A percentile compares a stretch with the other conserved stretches of the same genome.
phyloP scores from a whole-genome alignment of 2,888 invertebrate species.

The Lithophane ornitopus region DNA sequence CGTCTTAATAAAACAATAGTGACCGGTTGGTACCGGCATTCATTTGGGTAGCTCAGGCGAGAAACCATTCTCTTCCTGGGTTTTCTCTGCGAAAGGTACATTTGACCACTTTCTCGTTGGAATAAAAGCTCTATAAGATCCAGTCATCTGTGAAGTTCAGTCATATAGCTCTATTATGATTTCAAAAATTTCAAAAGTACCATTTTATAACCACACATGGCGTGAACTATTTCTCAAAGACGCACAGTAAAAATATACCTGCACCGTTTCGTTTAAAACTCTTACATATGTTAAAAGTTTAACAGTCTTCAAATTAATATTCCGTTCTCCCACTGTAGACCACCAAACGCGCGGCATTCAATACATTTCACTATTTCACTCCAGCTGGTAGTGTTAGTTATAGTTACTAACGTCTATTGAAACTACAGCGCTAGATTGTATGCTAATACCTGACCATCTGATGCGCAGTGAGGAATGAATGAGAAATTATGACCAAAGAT shows the following conservation, averaged over 20 bases:
- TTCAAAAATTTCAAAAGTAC: not conserved
- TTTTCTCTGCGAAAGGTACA: not conserved
- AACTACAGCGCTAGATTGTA: slow-evolving; percentile 59
- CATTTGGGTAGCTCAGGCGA: not conserved
- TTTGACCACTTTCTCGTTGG: not conserved
- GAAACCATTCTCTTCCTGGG: slow-evolving; percentile 18
- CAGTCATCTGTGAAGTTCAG: not conserved
- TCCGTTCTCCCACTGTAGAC: slow-evolving; percentile 49
- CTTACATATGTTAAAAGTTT: not conserved
- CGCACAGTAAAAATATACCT: not conserved
- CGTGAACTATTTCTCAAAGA: not conserved
- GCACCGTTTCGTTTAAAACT: not conserved
- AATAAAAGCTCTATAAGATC: not conserved
- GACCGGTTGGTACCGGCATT: slow-evolving; percentile 36
- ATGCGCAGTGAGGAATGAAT: slow-evolving; percentile 15
- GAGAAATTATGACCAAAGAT: not conserved
- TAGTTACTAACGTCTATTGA: slow-evolving; percentile 57
- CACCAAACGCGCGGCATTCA: slow-evolving; percentile 54
- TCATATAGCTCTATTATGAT: not conserved
- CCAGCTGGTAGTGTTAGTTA: slow-evolving; percentile 55
- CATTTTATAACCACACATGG: not conserved
- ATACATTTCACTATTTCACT: slow-evolving; percentile 70
- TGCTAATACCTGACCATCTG: slow-evolving; percentile 61
- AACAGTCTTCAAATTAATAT: not conserved
- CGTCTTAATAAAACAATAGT: slow-evolving; percentile 48